Base-by-base conservation (phyloP, 2,797 vertebrate genomes). In the Acrossocheilus fasciatus region DNA sequence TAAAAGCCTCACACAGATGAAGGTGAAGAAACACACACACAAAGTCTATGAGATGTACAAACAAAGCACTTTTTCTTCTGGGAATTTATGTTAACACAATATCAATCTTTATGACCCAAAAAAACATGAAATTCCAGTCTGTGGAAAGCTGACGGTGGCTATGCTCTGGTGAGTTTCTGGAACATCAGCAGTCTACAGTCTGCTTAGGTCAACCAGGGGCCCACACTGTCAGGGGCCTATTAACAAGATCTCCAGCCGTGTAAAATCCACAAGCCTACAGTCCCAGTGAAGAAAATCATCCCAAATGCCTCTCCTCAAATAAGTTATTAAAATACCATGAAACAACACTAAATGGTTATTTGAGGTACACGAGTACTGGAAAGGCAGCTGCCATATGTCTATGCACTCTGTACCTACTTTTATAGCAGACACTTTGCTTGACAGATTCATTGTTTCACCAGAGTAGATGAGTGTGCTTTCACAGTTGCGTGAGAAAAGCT, bases 151-250 rank as follows among this genome's bases (percentile, higher is more conserved):
- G 36, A 74, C 18, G 10, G 34, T 47, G 57, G 52, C 74, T 87
- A 62, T 79, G 57, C 47, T 50, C 74, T 23, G 6, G 4, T 30
- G 82, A 82, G 43, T 76, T 83, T 89, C 82, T n/a, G 45, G 34
- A n/a, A 6, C 45, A 85, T 87, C 80, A 87, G 86, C 88, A 79
- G 57, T 87, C 50, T 76, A 43, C 20, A 59, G 82, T 80, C 69
- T 64, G 54, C 45, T 69, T 72, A 39, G 12, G 50, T 41, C n/a
- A 77, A 41, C 80, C 64, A 69, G 64, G 18, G 20, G 36, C 50
- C 80, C 54, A n/a, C 15, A 36, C 77, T 82, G 52, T 84, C 66
- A 50, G 41, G 57, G n/a, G 18, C 70, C 41, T 20, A 62, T 72
- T 43, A 83, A 81, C 26, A 45, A 70, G 39, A 87, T 70, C 52